phyloP scores from a whole-genome alignment of 1,140 invertebrate species.

The Mizuhopecten yessoensis region DNA sequence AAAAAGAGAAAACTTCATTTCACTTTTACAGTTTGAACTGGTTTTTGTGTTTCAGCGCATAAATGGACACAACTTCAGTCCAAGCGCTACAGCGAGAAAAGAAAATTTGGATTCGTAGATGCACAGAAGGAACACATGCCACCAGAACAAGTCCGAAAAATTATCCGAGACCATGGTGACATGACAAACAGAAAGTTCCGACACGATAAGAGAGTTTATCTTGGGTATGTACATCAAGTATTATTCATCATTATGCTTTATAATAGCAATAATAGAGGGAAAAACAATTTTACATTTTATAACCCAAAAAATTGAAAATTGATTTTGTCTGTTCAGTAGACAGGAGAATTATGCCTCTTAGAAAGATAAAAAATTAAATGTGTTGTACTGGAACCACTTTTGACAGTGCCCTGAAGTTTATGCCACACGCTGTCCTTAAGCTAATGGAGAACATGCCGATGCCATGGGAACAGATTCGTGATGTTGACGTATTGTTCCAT shows the following conservation, averaged over 20 bases:
- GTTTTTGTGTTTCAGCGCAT: conserved; percentile 87
- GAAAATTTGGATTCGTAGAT: conserved; percentile 99
- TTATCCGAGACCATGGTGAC: conserved; percentile 99
- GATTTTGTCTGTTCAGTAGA: too few species aligned
- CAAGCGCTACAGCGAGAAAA: conserved; percentile 98
- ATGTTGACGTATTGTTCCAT: conserved; percentile 98
- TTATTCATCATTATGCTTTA: too few species aligned
- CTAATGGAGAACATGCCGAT: conserved; percentile 99
- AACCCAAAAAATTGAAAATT: too few species aligned
- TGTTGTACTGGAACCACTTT: conserved; percentile 64
- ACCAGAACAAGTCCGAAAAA: conserved; percentile 99
- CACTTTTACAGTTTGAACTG: too few species aligned
- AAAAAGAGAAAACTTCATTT: too few species aligned
- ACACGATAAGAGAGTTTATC: conserved; percentile 99
- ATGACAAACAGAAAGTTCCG: conserved; percentile 99
- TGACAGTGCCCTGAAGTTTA: conserved; percentile 96
- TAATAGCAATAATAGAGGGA: too few species aligned
- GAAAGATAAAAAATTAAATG: too few species aligned
- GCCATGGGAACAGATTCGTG: conserved; percentile 99
- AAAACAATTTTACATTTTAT: too few species aligned
- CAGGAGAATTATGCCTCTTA: too few species aligned
- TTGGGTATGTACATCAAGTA: conserved; percentile 87
- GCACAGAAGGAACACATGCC: conserved; percentile 99
- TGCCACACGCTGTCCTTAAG: conserved; percentile 99
- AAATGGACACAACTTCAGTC: conserved; percentile 99